Evolutionary conservation across 2,888 invertebrate genomes (phyloP).

Genomic region (Hirtodrosophila duncani): DNA sequence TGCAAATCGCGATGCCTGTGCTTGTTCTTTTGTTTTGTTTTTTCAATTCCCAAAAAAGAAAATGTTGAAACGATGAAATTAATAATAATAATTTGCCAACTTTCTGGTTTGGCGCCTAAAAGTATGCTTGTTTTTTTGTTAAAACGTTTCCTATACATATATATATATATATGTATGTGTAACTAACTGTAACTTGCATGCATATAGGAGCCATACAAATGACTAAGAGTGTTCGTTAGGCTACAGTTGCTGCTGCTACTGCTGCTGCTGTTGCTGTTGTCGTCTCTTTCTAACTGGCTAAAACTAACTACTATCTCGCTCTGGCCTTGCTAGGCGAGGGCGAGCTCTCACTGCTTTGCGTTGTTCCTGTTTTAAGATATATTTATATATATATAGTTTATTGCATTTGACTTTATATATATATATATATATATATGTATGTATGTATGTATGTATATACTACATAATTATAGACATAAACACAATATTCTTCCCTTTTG

Average conservation of each 20-base stretch:
- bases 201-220: too few species aligned
- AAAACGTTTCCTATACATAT: too few species aligned
- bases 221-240: conserved; percentile 27
- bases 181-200: too few species aligned
- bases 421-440: not conserved
- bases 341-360: conserved; percentile 40
- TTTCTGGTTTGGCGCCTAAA: too few species aligned
- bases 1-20: conserved; percentile 29
- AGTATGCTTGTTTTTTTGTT: too few species aligned
- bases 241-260: not conserved
- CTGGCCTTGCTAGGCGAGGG: too few species aligned
- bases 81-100: too few species aligned
- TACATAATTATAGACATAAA: too few species aligned
- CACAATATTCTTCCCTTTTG: too few species aligned
- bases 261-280: not conserved
- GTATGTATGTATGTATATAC: too few species aligned
- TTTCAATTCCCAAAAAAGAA: conserved; percentile 3
- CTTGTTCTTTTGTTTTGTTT: conserved; percentile 18
- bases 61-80: not conserved
- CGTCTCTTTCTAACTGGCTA: conserved; percentile 20
- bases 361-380: conserved; percentile 34
- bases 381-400: conserved; percentile 22
- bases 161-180: too few species aligned
- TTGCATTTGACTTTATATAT: conserved; percentile 12
- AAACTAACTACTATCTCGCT: conserved; percentile 30